phyloP scores from a whole-genome alignment of 2,888 invertebrate genomes.

The Cephalotes varians region DNA sequence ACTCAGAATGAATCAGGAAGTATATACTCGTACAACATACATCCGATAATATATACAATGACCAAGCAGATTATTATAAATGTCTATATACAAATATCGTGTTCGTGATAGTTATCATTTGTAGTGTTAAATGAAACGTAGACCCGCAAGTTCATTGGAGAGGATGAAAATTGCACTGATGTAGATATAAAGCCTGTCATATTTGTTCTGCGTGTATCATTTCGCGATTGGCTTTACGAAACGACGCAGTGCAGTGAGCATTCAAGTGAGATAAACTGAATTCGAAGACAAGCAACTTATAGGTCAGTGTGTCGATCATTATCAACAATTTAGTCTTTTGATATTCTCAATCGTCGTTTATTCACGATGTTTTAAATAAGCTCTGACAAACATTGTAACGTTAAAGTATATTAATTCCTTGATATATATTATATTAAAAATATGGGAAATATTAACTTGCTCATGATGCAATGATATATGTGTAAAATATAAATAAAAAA shows the following conservation, averaged over 20 bases:
- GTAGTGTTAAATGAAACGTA: no score
- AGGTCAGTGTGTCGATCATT: slow-evolving; percentile 17
- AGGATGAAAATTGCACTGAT: no score
- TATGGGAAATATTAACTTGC: not conserved
- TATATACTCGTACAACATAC: no score
- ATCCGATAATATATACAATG: no score
- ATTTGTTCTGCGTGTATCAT: slow-evolving; percentile 47
- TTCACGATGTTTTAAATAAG: not conserved
- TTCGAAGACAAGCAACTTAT: not conserved
- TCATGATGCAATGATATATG: not conserved
- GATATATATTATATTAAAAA: not conserved
- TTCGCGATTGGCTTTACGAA: slow-evolving; percentile 44
- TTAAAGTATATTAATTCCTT: not conserved
- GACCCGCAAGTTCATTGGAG: no score
- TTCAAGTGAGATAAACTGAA: not conserved
- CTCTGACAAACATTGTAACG: not conserved
- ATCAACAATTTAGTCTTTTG: not conserved
- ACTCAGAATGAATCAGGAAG: no score
- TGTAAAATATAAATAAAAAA: not conserved
- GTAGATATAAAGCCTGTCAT: slow-evolving; percentile 57
- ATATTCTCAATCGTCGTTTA: no score
- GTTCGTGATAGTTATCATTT: slow-evolving; percentile 46
- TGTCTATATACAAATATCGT: no score
- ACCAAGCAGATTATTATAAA: no score
- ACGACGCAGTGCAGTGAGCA: not conserved